Conservation (phyloP, 2,888 invertebrate genomes). For the Drosophila koepferae region DNA sequence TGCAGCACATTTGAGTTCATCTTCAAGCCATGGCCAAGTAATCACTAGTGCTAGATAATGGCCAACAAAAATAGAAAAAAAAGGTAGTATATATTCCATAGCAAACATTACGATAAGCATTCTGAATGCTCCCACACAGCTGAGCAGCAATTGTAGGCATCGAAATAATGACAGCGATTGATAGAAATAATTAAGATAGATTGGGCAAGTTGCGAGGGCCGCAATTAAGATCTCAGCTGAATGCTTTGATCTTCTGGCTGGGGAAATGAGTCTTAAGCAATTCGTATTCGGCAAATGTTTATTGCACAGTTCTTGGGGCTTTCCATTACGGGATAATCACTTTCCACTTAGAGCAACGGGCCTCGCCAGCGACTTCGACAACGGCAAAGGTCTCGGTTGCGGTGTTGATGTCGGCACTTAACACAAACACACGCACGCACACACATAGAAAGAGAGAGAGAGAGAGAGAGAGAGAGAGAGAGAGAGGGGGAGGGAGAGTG, state of each 20-base stretch:
- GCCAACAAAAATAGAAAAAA: neutral
- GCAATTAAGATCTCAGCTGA: slow-evolving; percentile 9
- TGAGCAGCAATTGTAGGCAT: neutral
- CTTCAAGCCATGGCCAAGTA: neutral
- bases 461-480: neutral
- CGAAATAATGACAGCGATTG: neutral
- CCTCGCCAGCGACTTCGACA: slow-evolving; percentile 9
- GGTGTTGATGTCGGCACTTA: slow-evolving; percentile 22
- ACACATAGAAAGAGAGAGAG: neutral
- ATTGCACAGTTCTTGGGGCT: slow-evolving; percentile 39
- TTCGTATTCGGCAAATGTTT: slow-evolving; percentile 5
- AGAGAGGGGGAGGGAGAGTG: neutral
- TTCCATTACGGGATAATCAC: slow-evolving; percentile 39
- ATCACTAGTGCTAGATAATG: too few species aligned
- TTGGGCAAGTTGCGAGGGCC: neutral
- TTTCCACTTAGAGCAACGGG: slow-evolving; percentile 38
- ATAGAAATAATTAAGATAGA: slow-evolving; percentile 5
- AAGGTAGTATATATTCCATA: neutral
- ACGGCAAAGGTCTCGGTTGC: slow-evolving; percentile 12
- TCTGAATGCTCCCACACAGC: neutral
- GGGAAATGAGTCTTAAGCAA: neutral
- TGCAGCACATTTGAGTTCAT: neutral
- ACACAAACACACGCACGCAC: slow-evolving; percentile 3
- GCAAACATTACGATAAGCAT: neutral
- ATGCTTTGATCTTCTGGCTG: slow-evolving; percentile 1